Percentiles rank a stretch among this genome's conserved stretches.
These are phyloP conservation scores for Drosophila pachea DNA, from an alignment of 1,140 invertebrate genomes.

Conservation along the genomic window DNA sequence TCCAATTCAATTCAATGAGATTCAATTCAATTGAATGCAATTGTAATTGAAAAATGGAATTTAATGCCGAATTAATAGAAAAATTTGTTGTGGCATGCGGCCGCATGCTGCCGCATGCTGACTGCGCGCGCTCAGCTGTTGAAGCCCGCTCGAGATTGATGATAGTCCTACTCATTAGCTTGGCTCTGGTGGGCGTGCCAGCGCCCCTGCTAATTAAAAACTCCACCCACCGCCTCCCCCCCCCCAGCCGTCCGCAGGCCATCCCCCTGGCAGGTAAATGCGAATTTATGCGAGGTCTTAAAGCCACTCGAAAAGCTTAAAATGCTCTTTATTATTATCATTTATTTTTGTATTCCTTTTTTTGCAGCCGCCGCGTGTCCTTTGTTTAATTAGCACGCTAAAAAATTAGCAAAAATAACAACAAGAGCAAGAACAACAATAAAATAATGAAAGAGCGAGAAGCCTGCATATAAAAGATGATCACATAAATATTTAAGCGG, in stretches of 20 bases:
- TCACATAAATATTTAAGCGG: constrained; percentile 67
- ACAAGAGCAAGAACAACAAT: constrained; percentile 22
- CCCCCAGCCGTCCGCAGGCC: neutral
- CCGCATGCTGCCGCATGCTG: constrained; percentile 16
- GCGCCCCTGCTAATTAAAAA: constrained; percentile 63
- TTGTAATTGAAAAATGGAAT: constrained; percentile 65
- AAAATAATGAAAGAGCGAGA: constrained; percentile 13
- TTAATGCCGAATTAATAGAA: constrained; percentile 67
- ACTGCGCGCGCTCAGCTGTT: constrained; percentile 19
- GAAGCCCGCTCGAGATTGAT: constrained; percentile 58
- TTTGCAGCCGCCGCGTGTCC: constrained; percentile 49
- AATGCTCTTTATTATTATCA: constrained; percentile 22
- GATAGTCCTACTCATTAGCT: constrained; percentile 35
- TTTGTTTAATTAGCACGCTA: constrained; percentile 74
- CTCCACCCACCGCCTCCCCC: neutral
- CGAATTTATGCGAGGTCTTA: constrained; percentile 66
- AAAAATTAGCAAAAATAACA: constrained; percentile 63
- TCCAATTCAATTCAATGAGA: constrained; percentile 60
- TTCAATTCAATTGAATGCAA: constrained; percentile 58
- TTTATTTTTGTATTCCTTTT: no score
- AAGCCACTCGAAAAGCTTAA: constrained; percentile 41
- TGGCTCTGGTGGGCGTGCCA: constrained; percentile 16
- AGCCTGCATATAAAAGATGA: constrained; percentile 19
- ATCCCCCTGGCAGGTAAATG: constrained; percentile 44
- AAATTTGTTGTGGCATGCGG: constrained; percentile 47